phyloP scores from a whole-genome alignment of 2,888 invertebrate species.

The Caenorhabditis becei region DNA sequence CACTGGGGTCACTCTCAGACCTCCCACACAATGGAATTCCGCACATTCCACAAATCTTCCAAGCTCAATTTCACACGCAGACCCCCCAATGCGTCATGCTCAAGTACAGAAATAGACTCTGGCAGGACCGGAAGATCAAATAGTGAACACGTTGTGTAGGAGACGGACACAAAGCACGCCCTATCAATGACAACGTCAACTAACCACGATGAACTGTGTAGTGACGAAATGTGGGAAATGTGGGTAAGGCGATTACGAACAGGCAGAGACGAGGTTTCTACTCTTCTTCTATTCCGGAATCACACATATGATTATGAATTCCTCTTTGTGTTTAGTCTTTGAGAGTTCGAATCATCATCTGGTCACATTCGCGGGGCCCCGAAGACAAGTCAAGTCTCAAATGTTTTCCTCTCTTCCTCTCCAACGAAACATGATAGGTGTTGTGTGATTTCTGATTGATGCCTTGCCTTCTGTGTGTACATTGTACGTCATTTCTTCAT shows the following conservation, averaged over 20 bases:
- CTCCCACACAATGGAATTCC: constrained; percentile 7
- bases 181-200: neutral
- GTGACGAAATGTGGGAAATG: constrained; percentile 6
- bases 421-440: neutral
- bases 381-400: too few species aligned
- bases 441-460: constrained; percentile 41
- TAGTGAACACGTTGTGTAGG: constrained; percentile 9
- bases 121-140: constrained; percentile 49
- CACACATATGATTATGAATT: constrained; percentile 24
- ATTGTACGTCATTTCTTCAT: constrained; percentile 34
- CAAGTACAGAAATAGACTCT: constrained; percentile 39
- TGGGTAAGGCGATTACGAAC: neutral
- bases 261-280: constrained; percentile 27
- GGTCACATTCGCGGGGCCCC: too few species aligned
- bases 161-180: constrained; percentile 8
- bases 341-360: constrained; percentile 36
- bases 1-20: neutral
- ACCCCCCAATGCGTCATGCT: constrained; percentile 9
- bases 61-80: neutral
- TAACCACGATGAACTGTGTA: neutral
- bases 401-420: constrained; percentile 10
- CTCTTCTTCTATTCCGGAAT: constrained; percentile 29
- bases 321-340: constrained; percentile 32
- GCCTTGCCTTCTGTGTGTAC: constrained; percentile 4
- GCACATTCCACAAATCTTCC: neutral